These are phyloP conservation scores for Epistrophe grossulariae DNA, from an alignment of 2,888 invertebrate species.

Conservation along the genomic window DNA sequence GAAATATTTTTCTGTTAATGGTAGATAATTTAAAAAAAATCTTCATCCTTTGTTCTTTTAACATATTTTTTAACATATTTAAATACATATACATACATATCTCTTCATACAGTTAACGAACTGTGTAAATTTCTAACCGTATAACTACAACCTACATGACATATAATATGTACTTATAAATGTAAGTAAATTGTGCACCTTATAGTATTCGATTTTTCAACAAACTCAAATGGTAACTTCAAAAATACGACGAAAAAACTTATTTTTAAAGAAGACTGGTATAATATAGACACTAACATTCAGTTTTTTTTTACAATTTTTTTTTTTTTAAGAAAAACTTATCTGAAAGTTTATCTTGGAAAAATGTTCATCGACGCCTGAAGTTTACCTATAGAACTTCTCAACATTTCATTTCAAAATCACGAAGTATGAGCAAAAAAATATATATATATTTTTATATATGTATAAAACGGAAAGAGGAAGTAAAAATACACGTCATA, in stretches of 20 bases:
- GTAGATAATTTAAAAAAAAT: too few relatives aligned
- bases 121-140: too few relatives aligned
- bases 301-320: neutral
- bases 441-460: slow-evolving; percentile 1
- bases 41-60: too few relatives aligned
- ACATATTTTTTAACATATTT: too few relatives aligned
- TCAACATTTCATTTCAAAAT: slow-evolving; percentile 42
- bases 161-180: too few relatives aligned
- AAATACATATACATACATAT: too few relatives aligned
- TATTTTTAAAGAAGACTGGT: slow-evolving; percentile 37
- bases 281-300: slow-evolving; percentile 27
- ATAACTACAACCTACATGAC: too few relatives aligned
- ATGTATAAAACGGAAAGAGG: slow-evolving; percentile 19
- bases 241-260: slow-evolving; percentile 18
- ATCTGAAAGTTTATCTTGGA: slow-evolving; percentile 64
- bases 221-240: neutral
- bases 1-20: too few relatives aligned
- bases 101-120: too few relatives aligned
- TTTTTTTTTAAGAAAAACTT: slow-evolving; percentile 27
- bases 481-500: slow-evolving; percentile 61
- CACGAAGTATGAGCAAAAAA: neutral
- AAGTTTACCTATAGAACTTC: slow-evolving; percentile 44
- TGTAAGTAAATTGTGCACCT: too few relatives aligned
- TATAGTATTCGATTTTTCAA: too few relatives aligned
- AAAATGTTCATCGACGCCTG: slow-evolving; percentile 68